These are phyloP conservation scores for Drosophila hydei DNA, from an alignment of 1,140 invertebrate species.

Conservation along the genomic window DNA sequence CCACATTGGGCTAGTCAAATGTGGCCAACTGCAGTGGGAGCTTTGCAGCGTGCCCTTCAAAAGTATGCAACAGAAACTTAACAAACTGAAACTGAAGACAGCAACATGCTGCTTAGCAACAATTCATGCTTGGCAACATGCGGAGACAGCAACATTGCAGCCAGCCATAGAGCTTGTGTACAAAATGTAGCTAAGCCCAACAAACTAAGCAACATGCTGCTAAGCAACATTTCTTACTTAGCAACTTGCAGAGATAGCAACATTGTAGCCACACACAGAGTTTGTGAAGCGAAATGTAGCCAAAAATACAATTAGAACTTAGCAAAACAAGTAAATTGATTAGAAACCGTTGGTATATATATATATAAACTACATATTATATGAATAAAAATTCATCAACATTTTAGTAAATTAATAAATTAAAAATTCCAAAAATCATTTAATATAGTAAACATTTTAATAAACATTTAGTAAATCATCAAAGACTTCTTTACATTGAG, in stretches of 20 bases:
- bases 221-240: slow-evolving; percentile 14
- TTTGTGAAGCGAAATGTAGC: neutral
- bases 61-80: slow-evolving; percentile 26
- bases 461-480: slow-evolving; percentile 1
- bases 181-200: too few relatives aligned
- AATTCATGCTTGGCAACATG: slow-evolving; percentile 18
- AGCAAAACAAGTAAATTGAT: neutral
- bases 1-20: neutral
- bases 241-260: slow-evolving; percentile 21
- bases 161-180: neutral
- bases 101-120: slow-evolving; percentile 24
- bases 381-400: neutral
- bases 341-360: too few relatives aligned
- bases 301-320: neutral
- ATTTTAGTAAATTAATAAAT: neutral
- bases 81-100: neutral
- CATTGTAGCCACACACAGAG: slow-evolving; percentile 11
- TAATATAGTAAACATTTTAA: neutral
- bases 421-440: neutral
- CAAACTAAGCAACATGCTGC: slow-evolving; percentile 16
- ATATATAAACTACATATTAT: too few relatives aligned
- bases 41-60: neutral
- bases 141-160: slow-evolving; percentile 19
- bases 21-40: neutral
- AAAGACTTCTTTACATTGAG: neutral